Percentiles rank a stretch among this genome's conserved stretches.
These are phyloP conservation scores for Ophioninae sp. DNA, from an alignment of 2,888 invertebrate species.

Conservation along the genomic window DNA sequence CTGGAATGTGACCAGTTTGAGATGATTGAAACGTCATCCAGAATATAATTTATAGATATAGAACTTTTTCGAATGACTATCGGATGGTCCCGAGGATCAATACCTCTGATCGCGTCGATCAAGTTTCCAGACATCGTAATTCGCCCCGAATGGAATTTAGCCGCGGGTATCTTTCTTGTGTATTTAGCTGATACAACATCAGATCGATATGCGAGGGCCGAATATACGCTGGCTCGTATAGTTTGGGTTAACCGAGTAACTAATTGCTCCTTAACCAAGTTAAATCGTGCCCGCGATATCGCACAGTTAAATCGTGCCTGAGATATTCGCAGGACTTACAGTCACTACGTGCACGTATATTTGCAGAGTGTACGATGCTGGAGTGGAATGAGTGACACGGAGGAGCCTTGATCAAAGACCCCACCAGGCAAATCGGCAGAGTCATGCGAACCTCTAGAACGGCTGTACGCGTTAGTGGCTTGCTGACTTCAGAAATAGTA, in stretches of 20 bases:
- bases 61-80: not conserved
- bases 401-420: conserved; percentile 66
- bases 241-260: conserved; percentile 72
- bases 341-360: conserved; percentile 4
- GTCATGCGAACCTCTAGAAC: conserved; percentile 9
- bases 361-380: conserved; percentile 21
- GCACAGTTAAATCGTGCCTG: conserved; percentile 70
- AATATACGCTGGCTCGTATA: conserved; percentile 58
- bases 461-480: not conserved
- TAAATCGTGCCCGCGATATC: conserved; percentile 71
- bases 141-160: not conserved
- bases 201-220: conserved; percentile 13
- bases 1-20: not conserved
- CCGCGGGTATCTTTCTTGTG: conserved; percentile 65
- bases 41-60: not conserved
- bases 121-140: conserved; percentile 44
- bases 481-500: not conserved
- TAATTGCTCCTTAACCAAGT: conserved; percentile 74
- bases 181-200: conserved; percentile 64
- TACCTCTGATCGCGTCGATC: not conserved
- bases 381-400: conserved; percentile 5
- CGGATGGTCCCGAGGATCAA: not conserved
- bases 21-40: not conserved
- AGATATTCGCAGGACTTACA: conserved; percentile 61
- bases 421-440: conserved; percentile 37